These are phyloP conservation scores for Flexamia atlantica DNA, from an alignment of 2,888 invertebrate species.

Conservation along the genomic window DNA sequence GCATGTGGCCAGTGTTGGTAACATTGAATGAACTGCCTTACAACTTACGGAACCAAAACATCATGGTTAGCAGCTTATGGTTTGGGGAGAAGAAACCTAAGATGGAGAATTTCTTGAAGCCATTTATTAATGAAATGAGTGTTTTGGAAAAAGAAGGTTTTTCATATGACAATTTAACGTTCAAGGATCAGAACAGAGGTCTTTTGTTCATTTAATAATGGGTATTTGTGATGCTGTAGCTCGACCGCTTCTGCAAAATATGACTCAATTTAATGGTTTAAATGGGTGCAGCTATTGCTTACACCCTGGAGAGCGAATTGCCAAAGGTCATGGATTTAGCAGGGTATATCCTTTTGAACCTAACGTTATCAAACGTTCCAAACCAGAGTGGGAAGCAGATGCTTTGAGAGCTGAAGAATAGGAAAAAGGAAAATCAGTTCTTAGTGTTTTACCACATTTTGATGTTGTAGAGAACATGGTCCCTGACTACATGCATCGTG, in stretches of 20 bases:
- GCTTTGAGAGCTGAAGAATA: neutral
- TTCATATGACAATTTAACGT: neutral
- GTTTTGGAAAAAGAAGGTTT: neutral
- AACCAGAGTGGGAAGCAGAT: neutral
- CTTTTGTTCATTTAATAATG: neutral
- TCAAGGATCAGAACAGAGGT: neutral
- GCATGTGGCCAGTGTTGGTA: neutral
- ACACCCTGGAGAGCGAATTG: neutral
- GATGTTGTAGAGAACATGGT: neutral
- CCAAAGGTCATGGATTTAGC: neutral
- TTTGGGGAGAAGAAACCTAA: neutral
- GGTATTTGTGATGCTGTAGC: conserved; percentile 13
- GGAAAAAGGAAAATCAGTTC: neutral
- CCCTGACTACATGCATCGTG: conserved; percentile 3
- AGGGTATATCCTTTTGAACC: neutral
- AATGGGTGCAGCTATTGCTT: conserved; percentile 7
- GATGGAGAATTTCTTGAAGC: neutral
- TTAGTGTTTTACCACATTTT: neutral
- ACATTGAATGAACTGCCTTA: neutral
- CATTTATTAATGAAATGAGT: neutral
- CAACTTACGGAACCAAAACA: neutral
- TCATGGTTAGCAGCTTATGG: neutral
- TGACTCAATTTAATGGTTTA: neutral
- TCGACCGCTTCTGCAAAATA: neutral
- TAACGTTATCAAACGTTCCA: neutral